Evolutionary conservation across 2,113 vertebrate species (phyloP), one percentile per base, ranked within the genome.

Genomic region (Osmerus mordax): DNA sequence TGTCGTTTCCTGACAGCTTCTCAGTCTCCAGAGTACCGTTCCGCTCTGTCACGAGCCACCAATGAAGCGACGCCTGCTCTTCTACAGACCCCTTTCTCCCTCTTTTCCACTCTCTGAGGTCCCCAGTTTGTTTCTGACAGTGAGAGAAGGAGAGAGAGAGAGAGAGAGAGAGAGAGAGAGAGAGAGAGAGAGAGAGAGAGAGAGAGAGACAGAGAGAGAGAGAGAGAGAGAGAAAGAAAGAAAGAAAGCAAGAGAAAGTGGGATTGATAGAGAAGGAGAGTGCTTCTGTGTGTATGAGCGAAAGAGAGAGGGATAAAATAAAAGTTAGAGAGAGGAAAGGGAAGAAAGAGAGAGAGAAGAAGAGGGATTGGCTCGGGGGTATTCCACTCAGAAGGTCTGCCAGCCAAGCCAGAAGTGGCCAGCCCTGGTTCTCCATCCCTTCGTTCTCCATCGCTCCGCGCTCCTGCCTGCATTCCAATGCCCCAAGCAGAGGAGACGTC

Each of bases 11-110:
- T 85, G 61, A 78, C 84, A 82, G 81, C 86, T 75, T 78, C 72
- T 83, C 83, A 74, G 74, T 84, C 68, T 62, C 28, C 28, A 36
- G 62, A 32, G 81, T 82, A 80, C 80, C 72, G 82, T 78, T 87
- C 82, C 81, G 83, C 83, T 84, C 87, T 85, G 88, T 89, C 89
- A 90, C 70, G 85, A 47, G 5, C 41, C 41, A 85, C 83, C 89
- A 89, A 67, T 88, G 86, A 86, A 89, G 88, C 89, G 84, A 83
- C 55, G 18, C 58, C 58, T 19, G 19, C 21, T 7, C 58, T 12
- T 19, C 19, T 3, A 9, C 19, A 19, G 18, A n/a, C 3, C 18
- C 19, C 54, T 60, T 8, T 23, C 58, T 60, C 58, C 7, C 72
- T 65, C 65, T 70, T 69, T 71, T 3, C 9, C 59, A 19, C 60